phyloP scores from a whole-genome alignment of 2,888 invertebrate species.

The Octonoba sinensis region DNA sequence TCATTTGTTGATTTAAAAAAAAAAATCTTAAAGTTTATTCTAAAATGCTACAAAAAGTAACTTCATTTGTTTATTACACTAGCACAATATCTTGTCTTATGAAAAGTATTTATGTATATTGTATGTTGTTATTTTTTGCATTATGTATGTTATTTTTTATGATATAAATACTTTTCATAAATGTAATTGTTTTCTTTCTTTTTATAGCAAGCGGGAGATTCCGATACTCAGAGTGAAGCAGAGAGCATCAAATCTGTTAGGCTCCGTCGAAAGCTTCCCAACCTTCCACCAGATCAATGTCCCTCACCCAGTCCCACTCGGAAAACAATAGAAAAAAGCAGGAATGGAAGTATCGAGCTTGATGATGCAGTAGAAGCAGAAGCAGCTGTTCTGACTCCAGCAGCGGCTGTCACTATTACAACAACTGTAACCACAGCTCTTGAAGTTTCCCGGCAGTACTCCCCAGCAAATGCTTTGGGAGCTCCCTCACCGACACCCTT shows the following conservation, averaged over 20 bases:
- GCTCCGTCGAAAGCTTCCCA: slow-evolving; percentile 73
- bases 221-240: slow-evolving; percentile 74
- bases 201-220: slow-evolving; percentile 65
- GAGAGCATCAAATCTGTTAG: slow-evolving; percentile 73
- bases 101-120: too few species aligned
- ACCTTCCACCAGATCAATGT: slow-evolving; percentile 69
- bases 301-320: slow-evolving; percentile 54
- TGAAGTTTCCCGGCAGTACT: slow-evolving; percentile 29
- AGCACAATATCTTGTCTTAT: too few species aligned
- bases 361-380: slow-evolving; percentile 1
- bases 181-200: not conserved
- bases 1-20: too few species aligned
- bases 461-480: slow-evolving; percentile 3
- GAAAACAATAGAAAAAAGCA: slow-evolving; percentile 19
- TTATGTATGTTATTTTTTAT: too few species aligned
- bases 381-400: not conserved
- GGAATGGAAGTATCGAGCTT: slow-evolving; percentile 19
- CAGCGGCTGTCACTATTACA: slow-evolving; percentile 18
- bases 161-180: too few species aligned
- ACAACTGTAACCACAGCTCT: slow-evolving; percentile 24
- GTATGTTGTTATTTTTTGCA: too few species aligned
- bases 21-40: too few species aligned
- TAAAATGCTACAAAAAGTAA: too few species aligned
- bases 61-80: too few species aligned
- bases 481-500: slow-evolving; percentile 23